Conservation (phyloP, 2,797 vertebrate genomes). For the Tadarida brasiliensis region DNA sequence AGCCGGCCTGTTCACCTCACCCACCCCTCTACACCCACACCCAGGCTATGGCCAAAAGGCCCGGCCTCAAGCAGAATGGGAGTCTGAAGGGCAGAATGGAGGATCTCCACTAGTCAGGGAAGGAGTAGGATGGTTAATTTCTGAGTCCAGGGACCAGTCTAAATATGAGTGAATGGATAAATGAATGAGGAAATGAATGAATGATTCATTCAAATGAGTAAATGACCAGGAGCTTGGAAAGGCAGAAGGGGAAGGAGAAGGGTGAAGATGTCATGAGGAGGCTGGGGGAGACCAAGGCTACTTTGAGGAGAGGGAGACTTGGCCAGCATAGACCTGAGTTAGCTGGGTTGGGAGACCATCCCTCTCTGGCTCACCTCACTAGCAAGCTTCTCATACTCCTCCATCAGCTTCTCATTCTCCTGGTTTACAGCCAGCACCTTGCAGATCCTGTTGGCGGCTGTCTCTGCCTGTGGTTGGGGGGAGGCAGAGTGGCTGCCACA, state of each 20-base stretch:
- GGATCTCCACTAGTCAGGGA: background rate
- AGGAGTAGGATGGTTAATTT: background rate
- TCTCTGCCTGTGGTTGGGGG: conserved; percentile 91
- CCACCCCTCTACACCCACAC: background rate
- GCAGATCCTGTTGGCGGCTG: conserved; percentile 96
- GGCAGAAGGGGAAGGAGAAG: background rate
- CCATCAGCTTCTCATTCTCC: conserved; percentile 96
- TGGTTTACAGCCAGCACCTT: conserved; percentile 97
- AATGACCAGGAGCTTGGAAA: background rate
- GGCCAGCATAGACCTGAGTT: background rate
- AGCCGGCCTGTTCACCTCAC: background rate
- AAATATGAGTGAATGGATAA: background rate
- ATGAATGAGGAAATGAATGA: background rate
- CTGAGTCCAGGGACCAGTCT: background rate
- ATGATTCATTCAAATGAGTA: too few species aligned
- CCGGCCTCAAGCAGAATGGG: background rate
- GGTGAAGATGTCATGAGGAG: background rate
- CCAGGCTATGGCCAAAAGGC: background rate
- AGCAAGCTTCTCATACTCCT: conserved; percentile 96
- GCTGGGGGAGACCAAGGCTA: background rate
- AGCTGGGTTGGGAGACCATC: background rate
- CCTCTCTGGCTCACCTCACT: conserved; percentile 91
- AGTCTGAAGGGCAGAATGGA: background rate
- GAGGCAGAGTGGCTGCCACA: background rate
- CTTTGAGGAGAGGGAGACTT: background rate